Evolutionary conservation across 2,113 vertebrate genomes (phyloP).

Genomic region (Ahaetulla prasina): DNA sequence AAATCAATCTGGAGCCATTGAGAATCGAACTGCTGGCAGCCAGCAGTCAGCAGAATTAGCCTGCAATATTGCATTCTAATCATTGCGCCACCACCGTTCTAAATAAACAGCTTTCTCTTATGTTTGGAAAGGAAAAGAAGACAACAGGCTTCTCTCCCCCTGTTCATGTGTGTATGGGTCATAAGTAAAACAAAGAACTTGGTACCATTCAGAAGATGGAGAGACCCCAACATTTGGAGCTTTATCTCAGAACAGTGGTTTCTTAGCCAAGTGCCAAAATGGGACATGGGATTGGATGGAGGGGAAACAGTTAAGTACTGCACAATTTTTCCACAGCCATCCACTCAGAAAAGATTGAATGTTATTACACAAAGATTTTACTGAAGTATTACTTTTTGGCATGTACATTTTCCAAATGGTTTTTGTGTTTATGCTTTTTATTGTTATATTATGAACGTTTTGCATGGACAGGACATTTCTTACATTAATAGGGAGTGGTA

Average conservation of each 20-base stretch:
- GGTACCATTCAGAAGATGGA: not conserved
- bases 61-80: not conserved
- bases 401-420: constrained; percentile 7
- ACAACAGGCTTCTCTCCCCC: not conserved
- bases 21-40: not conserved
- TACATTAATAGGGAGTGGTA: constrained; percentile 9
- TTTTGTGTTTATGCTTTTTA: not conserved
- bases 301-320: constrained; percentile 47
- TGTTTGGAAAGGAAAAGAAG: not conserved
- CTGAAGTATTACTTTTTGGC: constrained; percentile 45
- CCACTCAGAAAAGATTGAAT: constrained; percentile 51
- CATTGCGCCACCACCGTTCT: not conserved
- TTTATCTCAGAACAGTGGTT: constrained; percentile 54
- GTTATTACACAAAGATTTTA: constrained; percentile 51
- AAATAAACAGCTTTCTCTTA: not conserved
- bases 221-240: constrained; percentile 32
- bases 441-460: constrained; percentile 11
- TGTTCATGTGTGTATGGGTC: not conserved
- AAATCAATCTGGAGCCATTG: not conserved
- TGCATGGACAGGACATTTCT: not conserved
- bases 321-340: constrained; percentile 58
- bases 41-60: not conserved
- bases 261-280: constrained; percentile 36
- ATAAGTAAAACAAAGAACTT: not conserved
- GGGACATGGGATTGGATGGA: not conserved